These are phyloP conservation scores for Mactromeris polynyma DNA, from an alignment of 2,888 invertebrate species.

Conservation along the genomic window DNA sequence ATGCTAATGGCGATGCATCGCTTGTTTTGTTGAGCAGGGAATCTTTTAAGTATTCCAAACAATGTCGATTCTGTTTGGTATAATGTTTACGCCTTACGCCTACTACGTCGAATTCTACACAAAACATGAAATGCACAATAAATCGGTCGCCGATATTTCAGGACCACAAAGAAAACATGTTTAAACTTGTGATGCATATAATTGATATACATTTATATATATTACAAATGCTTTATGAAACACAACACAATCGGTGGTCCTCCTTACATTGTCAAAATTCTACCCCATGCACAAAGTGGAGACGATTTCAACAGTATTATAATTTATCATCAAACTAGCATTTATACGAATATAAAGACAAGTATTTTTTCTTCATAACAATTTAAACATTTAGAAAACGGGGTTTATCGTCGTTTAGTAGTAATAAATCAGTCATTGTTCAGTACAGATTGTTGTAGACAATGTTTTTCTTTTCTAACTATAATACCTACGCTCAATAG, in stretches of 20 bases:
- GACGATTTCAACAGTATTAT: background rate
- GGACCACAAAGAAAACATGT: background rate
- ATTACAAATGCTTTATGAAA: background rate
- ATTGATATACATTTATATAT: background rate
- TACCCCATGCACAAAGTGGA: background rate
- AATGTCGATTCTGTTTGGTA: background rate
- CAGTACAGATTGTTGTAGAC: background rate
- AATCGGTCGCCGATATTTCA: background rate
- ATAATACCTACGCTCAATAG: slow-evolving; percentile 17
- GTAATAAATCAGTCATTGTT: slow-evolving; percentile 7
- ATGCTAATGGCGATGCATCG: background rate
- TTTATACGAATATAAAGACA: background rate
- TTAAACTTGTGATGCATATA: background rate
- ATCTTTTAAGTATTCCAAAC: too few species aligned
- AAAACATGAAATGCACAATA: background rate
- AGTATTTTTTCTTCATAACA: background rate
- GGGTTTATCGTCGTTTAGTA: background rate
- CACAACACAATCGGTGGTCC: background rate
- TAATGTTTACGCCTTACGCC: background rate
- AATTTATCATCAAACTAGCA: background rate
- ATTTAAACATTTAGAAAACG: background rate
- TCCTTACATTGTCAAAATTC: background rate
- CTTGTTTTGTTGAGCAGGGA: background rate
- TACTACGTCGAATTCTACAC: background rate
- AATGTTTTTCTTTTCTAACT: background rate